Evolutionary conservation across 35 echinoderm and acorn worm species (phyloP).

Genomic region (Diadema setosum): DNA sequence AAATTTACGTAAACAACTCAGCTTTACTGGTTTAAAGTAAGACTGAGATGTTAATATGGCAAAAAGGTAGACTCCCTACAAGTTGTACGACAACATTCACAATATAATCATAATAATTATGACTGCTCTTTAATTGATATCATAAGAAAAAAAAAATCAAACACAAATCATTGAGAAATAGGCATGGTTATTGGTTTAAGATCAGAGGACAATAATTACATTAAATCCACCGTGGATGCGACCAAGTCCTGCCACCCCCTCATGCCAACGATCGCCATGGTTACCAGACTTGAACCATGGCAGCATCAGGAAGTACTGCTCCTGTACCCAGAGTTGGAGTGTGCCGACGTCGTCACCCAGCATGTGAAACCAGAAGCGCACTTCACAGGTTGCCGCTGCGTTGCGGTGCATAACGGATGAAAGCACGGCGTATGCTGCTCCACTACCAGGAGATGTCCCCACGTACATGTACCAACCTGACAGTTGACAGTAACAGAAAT

Average conservation of each 20-base stretch:
- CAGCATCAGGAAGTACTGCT: constrained; percentile 41
- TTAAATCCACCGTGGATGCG: constrained; percentile 57
- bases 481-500: too few relatives aligned
- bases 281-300: constrained; percentile 32
- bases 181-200: too few relatives aligned
- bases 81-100: too few relatives aligned
- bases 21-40: too few relatives aligned
- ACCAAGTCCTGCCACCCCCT: constrained; percentile 47
- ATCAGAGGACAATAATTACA: too few relatives aligned
- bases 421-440: constrained; percentile 41
- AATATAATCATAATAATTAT: too few relatives aligned
- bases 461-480: constrained; percentile 90
- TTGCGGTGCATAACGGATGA: constrained; percentile 49
- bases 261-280: constrained; percentile 70
- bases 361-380: constrained; percentile 84
- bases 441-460: constrained; percentile 25
- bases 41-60: too few relatives aligned
- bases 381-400: constrained; percentile 74
- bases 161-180: too few relatives aligned
- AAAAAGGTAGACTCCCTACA: too few relatives aligned
- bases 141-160: too few relatives aligned
- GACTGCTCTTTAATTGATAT: too few relatives aligned
- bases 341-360: constrained; percentile 55
- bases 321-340: constrained; percentile 47
- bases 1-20: too few relatives aligned